These are phyloP conservation scores for Alcis repandata DNA, from an alignment of 2,888 invertebrate species.

Conservation along the genomic window DNA sequence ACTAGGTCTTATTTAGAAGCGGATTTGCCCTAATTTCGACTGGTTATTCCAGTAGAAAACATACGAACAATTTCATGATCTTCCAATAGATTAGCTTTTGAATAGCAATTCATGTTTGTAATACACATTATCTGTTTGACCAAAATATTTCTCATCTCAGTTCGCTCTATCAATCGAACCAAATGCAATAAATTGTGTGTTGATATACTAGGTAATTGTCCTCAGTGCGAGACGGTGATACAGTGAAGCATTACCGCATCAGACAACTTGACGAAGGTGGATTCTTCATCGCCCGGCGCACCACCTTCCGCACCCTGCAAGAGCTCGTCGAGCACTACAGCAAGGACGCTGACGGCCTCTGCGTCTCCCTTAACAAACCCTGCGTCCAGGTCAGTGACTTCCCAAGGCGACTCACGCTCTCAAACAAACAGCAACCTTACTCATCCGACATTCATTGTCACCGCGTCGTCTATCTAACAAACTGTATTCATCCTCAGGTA, in stretches of 20 bases:
- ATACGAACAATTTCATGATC: conserved; percentile 18
- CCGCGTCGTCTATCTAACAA: conserved; percentile 13
- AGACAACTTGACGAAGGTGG: conserved; percentile 99
- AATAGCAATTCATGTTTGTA: conserved; percentile 14
- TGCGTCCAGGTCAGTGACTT: conserved; percentile 92
- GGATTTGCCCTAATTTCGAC: conserved; percentile 32
- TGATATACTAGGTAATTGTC: conserved; percentile 50
- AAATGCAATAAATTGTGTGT: not conserved
- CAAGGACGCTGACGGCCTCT: conserved; percentile 98
- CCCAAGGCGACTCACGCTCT: conserved; percentile 31
- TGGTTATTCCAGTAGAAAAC: conserved; percentile 31
- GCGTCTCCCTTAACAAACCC: conserved; percentile 98
- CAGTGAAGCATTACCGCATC: conserved; percentile 99
- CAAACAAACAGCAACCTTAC: conserved; percentile 23
- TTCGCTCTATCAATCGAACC: not conserved
- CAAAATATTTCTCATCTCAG: not conserved
- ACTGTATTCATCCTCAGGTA: conserved; percentile 27
- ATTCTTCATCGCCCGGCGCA: conserved; percentile 99
- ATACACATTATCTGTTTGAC: not conserved
- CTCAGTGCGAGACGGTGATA: conserved; percentile 98
- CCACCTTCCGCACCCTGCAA: conserved; percentile 98
- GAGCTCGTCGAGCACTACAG: conserved; percentile 99
- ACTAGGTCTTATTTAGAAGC: conserved; percentile 32
- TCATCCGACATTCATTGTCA: conserved; percentile 29
- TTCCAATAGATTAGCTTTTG: conserved; percentile 19